Evolutionary conservation across 2,888 invertebrate genomes (phyloP).

Genomic region (Caenorhabditis panamensis): DNA sequence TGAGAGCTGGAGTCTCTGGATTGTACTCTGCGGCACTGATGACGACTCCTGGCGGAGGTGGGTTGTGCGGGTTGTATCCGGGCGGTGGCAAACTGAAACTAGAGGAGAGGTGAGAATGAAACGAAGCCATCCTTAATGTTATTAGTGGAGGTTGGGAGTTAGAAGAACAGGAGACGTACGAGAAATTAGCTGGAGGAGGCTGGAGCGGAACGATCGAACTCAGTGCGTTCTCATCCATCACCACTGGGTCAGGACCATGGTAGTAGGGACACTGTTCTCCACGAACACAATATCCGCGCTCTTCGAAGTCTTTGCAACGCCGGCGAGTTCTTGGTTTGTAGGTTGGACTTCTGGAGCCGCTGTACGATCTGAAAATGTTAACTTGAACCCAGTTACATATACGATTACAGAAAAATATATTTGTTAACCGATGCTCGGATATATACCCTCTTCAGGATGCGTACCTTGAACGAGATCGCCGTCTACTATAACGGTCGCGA

Average conservation of each 20-base stretch:
- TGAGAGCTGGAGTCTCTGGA: conserved; percentile 79
- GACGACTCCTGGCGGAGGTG: conserved; percentile 69
- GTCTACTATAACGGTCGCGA: conserved; percentile 49
- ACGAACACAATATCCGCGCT: conserved; percentile 95
- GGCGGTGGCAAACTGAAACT: conserved; percentile 68
- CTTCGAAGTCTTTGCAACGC: conserved; percentile 93
- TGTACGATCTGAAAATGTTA: conserved; percentile 61
- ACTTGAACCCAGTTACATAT: background rate
- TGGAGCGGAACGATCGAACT: conserved; percentile 67
- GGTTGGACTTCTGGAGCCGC: conserved; percentile 48
- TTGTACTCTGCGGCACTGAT: conserved; percentile 73
- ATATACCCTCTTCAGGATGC: too few species aligned
- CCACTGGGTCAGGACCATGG: conserved; percentile 96
- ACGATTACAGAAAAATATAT: conserved; percentile 8
- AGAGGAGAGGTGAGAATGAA: background rate
- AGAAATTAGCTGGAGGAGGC: conserved; percentile 54
- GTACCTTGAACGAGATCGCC: conserved; percentile 47
- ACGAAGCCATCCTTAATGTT: background rate
- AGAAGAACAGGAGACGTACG: conserved; percentile 43
- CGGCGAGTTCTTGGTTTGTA: conserved; percentile 54
- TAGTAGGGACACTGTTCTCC: conserved; percentile 97
- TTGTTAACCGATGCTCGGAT: too few species aligned
- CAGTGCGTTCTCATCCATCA: conserved; percentile 85
- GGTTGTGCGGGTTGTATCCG: conserved; percentile 67
- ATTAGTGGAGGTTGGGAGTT: background rate